Evolutionary conservation across 2,113 vertebrate species (phyloP).

Genomic region (Microtus pennsylvanicus): DNA sequence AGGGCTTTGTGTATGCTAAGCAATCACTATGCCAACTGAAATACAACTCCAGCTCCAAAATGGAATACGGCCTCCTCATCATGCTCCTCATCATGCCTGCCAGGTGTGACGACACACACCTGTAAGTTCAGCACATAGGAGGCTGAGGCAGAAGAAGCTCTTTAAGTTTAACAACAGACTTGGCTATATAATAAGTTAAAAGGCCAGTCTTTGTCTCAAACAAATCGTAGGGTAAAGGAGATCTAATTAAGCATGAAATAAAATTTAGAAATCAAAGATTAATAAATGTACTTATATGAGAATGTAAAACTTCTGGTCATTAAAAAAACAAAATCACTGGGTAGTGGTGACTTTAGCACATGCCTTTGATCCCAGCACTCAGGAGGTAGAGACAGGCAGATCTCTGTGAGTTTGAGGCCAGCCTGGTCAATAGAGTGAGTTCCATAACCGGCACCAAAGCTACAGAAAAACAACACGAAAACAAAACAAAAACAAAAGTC

Average conservation of each 20-base stretch:
- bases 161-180: background rate
- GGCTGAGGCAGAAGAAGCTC: background rate
- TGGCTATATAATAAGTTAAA: background rate
- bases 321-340: background rate
- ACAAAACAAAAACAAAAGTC: too few relatives aligned
- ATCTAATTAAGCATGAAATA: background rate
- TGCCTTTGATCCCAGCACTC: too few relatives aligned
- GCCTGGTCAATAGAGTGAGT: background rate
- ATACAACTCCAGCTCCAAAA: background rate
- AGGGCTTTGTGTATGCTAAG: background rate
- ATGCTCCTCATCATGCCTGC: too few relatives aligned
- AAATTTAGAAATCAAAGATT: too few relatives aligned
- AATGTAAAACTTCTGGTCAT: constrained; percentile 15
- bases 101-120: background rate
- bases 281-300: background rate
- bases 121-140: background rate
- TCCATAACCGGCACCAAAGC: too few relatives aligned
- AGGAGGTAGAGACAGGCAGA: background rate
- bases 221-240: background rate
- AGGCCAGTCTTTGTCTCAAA: background rate
- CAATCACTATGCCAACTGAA: background rate
- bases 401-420: background rate
- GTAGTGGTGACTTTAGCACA: too few relatives aligned
- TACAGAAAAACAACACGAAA: too few relatives aligned
- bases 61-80: background rate